Conservation (phyloP, 2,888 invertebrate genomes). For the Serripes groenlandicus region DNA sequence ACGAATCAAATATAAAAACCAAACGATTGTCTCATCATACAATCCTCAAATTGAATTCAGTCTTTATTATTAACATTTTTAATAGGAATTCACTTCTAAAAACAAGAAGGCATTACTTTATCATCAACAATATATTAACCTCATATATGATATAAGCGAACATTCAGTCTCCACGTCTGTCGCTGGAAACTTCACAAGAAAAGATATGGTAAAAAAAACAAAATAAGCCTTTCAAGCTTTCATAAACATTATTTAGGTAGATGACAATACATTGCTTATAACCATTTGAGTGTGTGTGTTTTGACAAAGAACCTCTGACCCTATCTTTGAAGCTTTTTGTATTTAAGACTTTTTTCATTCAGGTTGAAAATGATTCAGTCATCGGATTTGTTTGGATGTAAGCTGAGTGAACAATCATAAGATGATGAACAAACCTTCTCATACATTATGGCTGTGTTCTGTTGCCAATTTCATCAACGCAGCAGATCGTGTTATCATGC, state of each 20-base stretch:
- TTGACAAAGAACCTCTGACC: too few relatives aligned
- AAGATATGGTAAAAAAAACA: conserved; percentile 13
- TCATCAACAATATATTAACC: not conserved
- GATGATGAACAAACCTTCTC: conserved; percentile 83
- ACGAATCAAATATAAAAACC: conserved; percentile 9
- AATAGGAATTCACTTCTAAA: too few relatives aligned
- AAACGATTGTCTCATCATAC: too few relatives aligned
- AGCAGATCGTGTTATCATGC: conserved; percentile 92
- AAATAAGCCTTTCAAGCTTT: too few relatives aligned
- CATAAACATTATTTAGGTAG: too few relatives aligned
- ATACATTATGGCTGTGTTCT: conserved; percentile 89
- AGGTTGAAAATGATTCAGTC: not conserved
- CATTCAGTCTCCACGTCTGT: conserved; percentile 11
- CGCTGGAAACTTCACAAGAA: conserved; percentile 11
- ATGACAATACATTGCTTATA: too few relatives aligned
- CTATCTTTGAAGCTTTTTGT: not conserved
- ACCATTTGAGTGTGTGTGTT: too few relatives aligned
- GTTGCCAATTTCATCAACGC: conserved; percentile 92
- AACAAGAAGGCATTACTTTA: too few relatives aligned
- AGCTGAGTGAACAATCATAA: conserved; percentile 10
- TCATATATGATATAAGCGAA: not conserved
- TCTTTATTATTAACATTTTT: too few relatives aligned
- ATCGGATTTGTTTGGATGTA: not conserved
- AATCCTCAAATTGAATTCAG: too few relatives aligned
- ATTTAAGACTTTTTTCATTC: not conserved